Percentiles rank a stretch among this genome's conserved stretches.
phyloP scores from a whole-genome alignment of 2,113 vertebrate genomes.

The Thamnaconus septentrionalis region DNA sequence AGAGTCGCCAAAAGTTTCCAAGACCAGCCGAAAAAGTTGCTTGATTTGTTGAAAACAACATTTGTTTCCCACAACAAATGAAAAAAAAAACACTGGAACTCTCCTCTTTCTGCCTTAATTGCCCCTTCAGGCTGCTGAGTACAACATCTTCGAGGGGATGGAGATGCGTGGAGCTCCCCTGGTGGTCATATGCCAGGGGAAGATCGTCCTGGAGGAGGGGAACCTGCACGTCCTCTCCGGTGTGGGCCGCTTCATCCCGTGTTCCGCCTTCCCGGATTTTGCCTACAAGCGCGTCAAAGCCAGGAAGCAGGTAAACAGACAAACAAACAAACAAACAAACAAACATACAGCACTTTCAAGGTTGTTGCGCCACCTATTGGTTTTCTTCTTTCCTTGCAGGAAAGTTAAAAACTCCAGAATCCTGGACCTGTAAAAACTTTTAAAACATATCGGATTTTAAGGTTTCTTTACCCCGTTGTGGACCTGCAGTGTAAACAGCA shows the following conservation, averaged over 20 bases:
- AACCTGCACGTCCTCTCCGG: constrained; percentile 88
- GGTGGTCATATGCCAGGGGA: constrained; percentile 95
- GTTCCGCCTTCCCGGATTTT: constrained; percentile 89
- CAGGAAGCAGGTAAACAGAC: constrained; percentile 86
- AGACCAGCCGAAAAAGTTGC: no score
- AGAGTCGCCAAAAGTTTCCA: no score
- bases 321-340: neutral
- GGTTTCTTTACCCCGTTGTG: no score
- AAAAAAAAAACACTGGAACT: no score
- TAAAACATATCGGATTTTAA: no score
- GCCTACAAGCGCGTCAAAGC: constrained; percentile 97
- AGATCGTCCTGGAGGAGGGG: constrained; percentile 93
- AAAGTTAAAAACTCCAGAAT: no score
- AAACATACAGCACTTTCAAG: neutral
- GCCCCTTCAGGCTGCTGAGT: constrained; percentile 85
- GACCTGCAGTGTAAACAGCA: no score
- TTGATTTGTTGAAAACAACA: no score
- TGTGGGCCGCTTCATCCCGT: constrained; percentile 90
- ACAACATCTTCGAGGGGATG: constrained; percentile 97
- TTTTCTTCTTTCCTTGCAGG: no score
- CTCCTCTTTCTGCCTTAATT: neutral
- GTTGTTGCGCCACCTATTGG: no score
- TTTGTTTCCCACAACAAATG: no score
- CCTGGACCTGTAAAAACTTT: no score
- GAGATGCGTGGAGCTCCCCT: constrained; percentile 89